Percentiles rank a stretch among this genome's conserved stretches.
Conservation (phyloP, 2,113 vertebrate genomes). For the Clarias macrocephalus region DNA sequence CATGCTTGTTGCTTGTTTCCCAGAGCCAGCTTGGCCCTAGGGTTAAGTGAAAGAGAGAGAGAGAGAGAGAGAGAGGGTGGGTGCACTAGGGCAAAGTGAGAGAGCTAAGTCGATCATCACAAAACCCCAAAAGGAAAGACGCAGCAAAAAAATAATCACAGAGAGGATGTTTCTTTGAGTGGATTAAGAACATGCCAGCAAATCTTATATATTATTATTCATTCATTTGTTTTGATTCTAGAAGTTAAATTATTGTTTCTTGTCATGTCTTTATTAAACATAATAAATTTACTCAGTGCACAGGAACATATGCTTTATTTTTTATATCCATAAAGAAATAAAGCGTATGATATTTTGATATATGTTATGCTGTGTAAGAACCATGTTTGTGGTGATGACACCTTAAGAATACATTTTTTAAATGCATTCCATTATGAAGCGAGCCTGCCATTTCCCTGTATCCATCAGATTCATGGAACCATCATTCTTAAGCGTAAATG, state of each 20-base stretch:
- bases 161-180: neutral
- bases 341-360: no score
- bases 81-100: neutral
- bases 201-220: neutral
- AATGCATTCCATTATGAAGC: neutral
- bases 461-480: neutral
- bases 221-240: neutral
- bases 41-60: slow-evolving; percentile 14
- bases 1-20: slow-evolving; percentile 46
- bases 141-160: neutral
- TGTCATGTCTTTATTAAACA: neutral
- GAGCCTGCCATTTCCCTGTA: no score
- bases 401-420: neutral
- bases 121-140: neutral
- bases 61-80: neutral
- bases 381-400: neutral
- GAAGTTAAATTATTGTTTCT: neutral
- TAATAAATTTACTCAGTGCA: neutral
- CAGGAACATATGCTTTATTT: neutral
- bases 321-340: neutral
- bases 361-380: neutral
- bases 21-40: slow-evolving; percentile 46
- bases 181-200: neutral
- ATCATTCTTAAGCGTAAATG: neutral
- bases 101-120: neutral